Conservation (phyloP, 2,113 vertebrate genomes). For the Dermatemys mawii region DNA sequence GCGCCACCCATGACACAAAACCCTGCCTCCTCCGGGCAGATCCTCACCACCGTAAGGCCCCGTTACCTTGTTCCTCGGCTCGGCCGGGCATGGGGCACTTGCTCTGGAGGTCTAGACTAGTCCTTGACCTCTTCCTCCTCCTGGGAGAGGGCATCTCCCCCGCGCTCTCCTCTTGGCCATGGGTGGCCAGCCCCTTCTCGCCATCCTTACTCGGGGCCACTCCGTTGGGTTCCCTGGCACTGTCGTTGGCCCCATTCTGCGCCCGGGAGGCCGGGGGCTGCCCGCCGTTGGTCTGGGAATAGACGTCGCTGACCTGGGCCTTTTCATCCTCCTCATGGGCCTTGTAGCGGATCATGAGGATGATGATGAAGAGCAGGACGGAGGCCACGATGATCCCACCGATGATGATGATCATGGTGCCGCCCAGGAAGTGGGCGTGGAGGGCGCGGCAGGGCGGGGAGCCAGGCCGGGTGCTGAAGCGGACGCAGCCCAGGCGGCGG, state of each 20-base stretch:
- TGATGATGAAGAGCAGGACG: constrained; percentile 94
- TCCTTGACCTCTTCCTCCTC: background rate
- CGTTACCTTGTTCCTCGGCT: background rate
- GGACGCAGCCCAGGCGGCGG: constrained; percentile 89
- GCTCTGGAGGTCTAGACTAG: background rate
- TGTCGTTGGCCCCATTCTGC: background rate
- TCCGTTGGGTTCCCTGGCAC: background rate
- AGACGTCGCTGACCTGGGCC: constrained; percentile 81
- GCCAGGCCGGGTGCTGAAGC: constrained; percentile 87
- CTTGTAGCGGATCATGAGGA: constrained; percentile 96
- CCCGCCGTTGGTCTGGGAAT: constrained; percentile 88
- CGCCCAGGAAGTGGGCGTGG: constrained; percentile 91
- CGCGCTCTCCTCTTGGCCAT: no score
- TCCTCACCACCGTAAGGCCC: background rate
- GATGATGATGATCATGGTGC: constrained; percentile 96
- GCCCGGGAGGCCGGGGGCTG: constrained; percentile 64
- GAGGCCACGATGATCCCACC: constrained; percentile 96
- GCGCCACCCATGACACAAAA: background rate
- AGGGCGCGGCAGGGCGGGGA: constrained; percentile 87
- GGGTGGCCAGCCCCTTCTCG: background rate
- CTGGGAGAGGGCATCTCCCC: background rate
- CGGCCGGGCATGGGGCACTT: background rate
- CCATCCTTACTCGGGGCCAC: background rate
- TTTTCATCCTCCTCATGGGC: constrained; percentile 81
- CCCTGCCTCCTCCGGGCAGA: background rate